phyloP scores from a whole-genome alignment of 2,113 vertebrate genomes.

The Phrynosoma blainvillii region DNA sequence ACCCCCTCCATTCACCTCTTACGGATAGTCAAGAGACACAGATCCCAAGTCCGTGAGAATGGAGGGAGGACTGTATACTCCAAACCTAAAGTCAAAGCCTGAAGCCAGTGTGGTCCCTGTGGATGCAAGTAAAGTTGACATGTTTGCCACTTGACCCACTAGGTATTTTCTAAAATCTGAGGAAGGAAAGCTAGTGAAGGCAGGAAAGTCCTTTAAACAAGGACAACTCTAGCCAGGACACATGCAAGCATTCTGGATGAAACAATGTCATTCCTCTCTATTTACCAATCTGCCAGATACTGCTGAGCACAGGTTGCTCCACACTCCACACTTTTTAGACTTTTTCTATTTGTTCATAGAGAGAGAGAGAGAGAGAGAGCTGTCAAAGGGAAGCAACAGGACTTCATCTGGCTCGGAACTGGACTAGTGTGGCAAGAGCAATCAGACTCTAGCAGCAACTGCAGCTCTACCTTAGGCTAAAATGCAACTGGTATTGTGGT shows the following conservation, averaged over 20 bases:
- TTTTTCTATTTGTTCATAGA: background rate
- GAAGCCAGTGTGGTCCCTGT: background rate
- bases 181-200: background rate
- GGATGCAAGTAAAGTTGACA: background rate
- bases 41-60: too few relatives aligned
- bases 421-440: background rate
- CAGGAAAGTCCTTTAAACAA: background rate
- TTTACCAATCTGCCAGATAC: background rate
- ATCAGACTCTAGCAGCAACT: background rate
- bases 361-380: too few relatives aligned
- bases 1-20: too few relatives aligned
- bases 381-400: background rate
- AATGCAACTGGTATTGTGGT: background rate
- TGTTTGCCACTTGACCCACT: background rate
- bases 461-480: background rate
- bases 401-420: too few relatives aligned
- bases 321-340: background rate
- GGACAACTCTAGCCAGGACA: background rate
- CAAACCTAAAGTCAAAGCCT: background rate
- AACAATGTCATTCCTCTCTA: background rate
- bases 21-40: too few relatives aligned
- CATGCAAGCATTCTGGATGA: conserved; percentile 9
- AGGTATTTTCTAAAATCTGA: background rate
- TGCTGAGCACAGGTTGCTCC: background rate
- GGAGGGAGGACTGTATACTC: too few relatives aligned